Conservation (phyloP, 2,797 vertebrate species). For the Chaetodon trifasciatus region DNA sequence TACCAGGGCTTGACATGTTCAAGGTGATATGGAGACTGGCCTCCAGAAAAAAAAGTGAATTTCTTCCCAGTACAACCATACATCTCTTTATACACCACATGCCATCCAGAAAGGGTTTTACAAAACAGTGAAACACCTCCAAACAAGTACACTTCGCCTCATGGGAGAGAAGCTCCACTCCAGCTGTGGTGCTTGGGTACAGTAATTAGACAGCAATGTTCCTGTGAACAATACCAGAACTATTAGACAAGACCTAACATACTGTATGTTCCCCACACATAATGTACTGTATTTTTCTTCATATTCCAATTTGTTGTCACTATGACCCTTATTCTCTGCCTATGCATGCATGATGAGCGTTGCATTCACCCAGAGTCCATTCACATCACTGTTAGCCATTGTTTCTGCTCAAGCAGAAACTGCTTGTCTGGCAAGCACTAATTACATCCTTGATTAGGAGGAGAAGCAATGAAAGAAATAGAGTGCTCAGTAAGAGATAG, state of each 20-base stretch:
- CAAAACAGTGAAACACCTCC: neutral
- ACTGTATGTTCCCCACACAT: neutral
- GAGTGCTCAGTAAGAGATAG: conserved; percentile 33
- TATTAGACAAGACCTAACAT: neutral
- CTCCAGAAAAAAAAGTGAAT: neutral
- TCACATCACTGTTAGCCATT: conserved; percentile 68
- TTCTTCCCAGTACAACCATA: too few relatives aligned
- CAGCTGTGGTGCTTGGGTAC: neutral
- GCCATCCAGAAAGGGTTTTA: neutral
- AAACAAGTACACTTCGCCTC: conserved; percentile 6
- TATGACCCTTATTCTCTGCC: conserved; percentile 63
- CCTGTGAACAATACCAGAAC: conserved; percentile 9
- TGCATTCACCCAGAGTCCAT: conserved; percentile 56
- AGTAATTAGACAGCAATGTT: conserved; percentile 37
- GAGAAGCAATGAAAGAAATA: conserved; percentile 68
- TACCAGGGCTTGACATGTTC: neutral
- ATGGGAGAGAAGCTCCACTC: neutral
- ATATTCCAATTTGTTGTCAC: conserved; percentile 63
- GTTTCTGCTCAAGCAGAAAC: conserved; percentile 72
- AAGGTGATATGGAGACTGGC: neutral
- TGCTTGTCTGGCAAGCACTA: conserved; percentile 66
- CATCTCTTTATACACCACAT: neutral
- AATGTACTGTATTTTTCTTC: conserved; percentile 31
- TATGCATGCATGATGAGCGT: conserved; percentile 63
- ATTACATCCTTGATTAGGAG: conserved; percentile 80